A percentile compares a stretch with the other conserved stretches of the same genome.
Conservation (phyloP, 2,113 vertebrate genomes). For the Cepphus grylle region DNA sequence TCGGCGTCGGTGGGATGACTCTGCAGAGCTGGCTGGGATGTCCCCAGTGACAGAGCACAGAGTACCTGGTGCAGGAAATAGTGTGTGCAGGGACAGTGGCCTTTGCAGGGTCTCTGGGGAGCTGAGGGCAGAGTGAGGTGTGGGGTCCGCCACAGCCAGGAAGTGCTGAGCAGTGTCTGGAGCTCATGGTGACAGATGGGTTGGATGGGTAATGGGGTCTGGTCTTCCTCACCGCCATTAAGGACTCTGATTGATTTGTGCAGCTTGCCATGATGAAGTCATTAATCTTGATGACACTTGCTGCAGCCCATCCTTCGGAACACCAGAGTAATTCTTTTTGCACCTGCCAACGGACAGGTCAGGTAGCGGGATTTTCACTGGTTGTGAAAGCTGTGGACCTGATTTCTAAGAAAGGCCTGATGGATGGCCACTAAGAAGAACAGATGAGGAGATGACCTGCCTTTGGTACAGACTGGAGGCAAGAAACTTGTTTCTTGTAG, state of each 20-base stretch:
- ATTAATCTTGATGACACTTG: slow-evolving; percentile 45
- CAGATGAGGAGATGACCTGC: not conserved
- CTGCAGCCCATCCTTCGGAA: not conserved
- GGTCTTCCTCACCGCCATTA: not conserved
- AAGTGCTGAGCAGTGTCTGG: not conserved
- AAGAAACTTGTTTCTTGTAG: not conserved
- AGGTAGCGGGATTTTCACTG: not conserved
- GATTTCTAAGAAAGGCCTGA: not conserved
- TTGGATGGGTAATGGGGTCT: not conserved
- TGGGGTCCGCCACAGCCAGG: not conserved
- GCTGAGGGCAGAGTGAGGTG: not conserved
- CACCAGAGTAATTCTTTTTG: not conserved
- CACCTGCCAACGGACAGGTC: not conserved
- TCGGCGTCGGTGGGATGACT: too few species aligned
- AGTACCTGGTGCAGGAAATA: not conserved
- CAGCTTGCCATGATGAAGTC: not conserved
- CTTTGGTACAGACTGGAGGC: not conserved
- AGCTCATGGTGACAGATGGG: not conserved
- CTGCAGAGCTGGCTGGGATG: not conserved
- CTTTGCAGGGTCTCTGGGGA: not conserved
- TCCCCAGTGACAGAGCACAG: not conserved
- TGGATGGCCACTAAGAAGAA: not conserved
- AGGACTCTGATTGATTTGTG: slow-evolving; percentile 20
- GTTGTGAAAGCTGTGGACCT: not conserved
- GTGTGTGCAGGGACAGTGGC: not conserved